Conservation (phyloP, 2,797 vertebrate genomes). For the Manis javanica region DNA sequence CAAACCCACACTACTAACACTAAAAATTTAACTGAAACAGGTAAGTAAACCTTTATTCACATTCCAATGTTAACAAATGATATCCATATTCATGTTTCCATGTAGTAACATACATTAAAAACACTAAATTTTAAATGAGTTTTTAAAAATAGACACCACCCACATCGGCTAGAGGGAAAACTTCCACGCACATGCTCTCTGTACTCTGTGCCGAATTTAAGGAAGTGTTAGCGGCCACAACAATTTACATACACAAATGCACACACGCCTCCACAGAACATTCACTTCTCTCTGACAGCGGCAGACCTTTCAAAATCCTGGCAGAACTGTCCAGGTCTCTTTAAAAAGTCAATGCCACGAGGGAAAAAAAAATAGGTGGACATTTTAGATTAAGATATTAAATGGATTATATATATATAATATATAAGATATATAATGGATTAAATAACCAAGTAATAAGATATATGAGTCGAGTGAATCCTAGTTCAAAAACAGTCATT, state of each 20-base stretch:
- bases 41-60: conserved; percentile 52
- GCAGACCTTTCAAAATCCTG: conserved; percentile 42
- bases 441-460: conserved; percentile 44
- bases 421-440: too few species aligned
- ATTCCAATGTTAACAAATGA: conserved; percentile 50
- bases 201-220: conserved; percentile 19
- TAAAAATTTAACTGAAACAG: neutral
- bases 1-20: neutral
- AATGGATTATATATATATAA: too few species aligned
- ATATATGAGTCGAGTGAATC: neutral
- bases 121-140: conserved; percentile 34
- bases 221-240: conserved; percentile 22
- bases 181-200: neutral
- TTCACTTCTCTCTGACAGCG: conserved; percentile 42
- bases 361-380: neutral
- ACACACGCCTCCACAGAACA: conserved; percentile 54
- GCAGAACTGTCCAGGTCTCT: conserved; percentile 15
- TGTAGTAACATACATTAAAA: neutral
- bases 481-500: conserved; percentile 55
- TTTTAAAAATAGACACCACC: conserved; percentile 9
- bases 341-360: conserved; percentile 46
- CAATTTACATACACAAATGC: conserved; percentile 55
- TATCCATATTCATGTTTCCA: neutral
- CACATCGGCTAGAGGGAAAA: neutral
- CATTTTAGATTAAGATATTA: conserved; percentile 47